Conservation (phyloP, 2,113 vertebrate species). For the Balaenoptera acutorostrata region DNA sequence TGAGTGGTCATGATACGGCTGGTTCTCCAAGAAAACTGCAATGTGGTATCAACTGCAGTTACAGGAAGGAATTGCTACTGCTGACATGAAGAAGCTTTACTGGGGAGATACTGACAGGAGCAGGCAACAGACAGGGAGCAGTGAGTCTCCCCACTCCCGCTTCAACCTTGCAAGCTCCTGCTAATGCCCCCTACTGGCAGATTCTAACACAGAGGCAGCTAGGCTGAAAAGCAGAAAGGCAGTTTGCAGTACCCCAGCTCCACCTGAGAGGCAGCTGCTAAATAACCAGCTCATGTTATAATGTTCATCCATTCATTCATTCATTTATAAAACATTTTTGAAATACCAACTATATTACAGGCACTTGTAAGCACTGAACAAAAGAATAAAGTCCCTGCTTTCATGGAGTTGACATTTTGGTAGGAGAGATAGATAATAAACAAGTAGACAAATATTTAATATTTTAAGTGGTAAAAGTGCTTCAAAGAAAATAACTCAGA, state of each 20-base stretch:
- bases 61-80: neutral
- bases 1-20: neutral
- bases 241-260: neutral
- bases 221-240: neutral
- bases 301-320: neutral
- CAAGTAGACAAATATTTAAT: neutral
- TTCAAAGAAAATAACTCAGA: neutral
- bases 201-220: neutral
- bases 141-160: rapidly evolving
- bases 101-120: neutral
- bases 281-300: neutral
- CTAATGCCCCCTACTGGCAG: neutral
- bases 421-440: neutral
- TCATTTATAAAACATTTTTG: neutral
- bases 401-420: neutral
- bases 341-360: neutral
- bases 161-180: neutral
- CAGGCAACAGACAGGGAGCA: neutral
- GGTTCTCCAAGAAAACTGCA: neutral
- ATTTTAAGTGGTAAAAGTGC: neutral
- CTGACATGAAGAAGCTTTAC: neutral
- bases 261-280: neutral
- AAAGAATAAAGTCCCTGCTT: neutral
- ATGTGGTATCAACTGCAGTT: neutral
- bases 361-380: neutral